These are phyloP conservation scores for Meloidogyne floridensis DNA, from an alignment of 1,140 invertebrate genomes.

Conservation along the genomic window DNA sequence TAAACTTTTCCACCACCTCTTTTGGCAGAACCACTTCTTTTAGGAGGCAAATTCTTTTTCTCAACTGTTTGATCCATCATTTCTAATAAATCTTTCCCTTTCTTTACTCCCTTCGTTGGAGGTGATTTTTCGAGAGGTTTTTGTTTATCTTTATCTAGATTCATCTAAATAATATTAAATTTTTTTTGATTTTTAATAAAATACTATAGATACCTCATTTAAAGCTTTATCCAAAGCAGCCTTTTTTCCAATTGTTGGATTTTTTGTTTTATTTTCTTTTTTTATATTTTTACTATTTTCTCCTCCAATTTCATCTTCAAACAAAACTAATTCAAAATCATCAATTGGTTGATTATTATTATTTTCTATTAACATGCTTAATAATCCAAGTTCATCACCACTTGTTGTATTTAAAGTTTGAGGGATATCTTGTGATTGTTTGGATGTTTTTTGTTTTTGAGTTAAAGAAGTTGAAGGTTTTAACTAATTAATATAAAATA, in stretches of 20 bases:
- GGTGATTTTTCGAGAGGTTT: conserved; percentile 27
- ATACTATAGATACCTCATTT: conserved; percentile 27
- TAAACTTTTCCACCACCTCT: background rate
- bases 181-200: background rate
- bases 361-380: conserved; percentile 36
- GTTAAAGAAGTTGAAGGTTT: background rate
- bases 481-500: background rate
- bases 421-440: background rate
- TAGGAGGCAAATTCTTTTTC: conserved; percentile 23
- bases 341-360: conserved; percentile 20
- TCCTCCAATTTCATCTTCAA: conserved; percentile 45
- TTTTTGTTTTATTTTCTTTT: conserved; percentile 12
- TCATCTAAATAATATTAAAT: conserved; percentile 34
- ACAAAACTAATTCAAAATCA: conserved; percentile 42
- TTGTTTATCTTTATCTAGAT: conserved; percentile 27
- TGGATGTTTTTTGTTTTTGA: background rate
- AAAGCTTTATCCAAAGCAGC: conserved; percentile 33
- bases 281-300: conserved; percentile 34
- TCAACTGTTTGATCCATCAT: conserved; percentile 56
- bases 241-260: conserved; percentile 8
- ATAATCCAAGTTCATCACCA: conserved; percentile 50
- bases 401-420: background rate
- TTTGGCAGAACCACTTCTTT: conserved; percentile 17
- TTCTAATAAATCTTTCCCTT: conserved; percentile 46
- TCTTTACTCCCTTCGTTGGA: conserved; percentile 33